A percentile compares a stretch with the other conserved stretches of the same genome.
Evolutionary conservation across 2,888 invertebrate species (phyloP).

Genomic region (Colletes collaris): DNA sequence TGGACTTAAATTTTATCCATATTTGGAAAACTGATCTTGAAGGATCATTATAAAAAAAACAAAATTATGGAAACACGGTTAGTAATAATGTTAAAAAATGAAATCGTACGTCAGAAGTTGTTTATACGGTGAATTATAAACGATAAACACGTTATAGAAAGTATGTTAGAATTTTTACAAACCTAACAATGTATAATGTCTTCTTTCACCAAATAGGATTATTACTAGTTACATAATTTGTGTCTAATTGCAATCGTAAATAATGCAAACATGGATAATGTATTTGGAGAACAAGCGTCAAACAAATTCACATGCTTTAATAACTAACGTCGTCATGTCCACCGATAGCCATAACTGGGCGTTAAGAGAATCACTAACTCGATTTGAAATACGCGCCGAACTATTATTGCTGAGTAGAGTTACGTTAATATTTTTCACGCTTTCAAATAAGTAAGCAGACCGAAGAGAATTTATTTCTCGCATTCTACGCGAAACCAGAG

Average conservation of each 20-base stretch:
- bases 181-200: constrained; percentile 51
- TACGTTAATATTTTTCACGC: constrained; percentile 49
- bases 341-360: constrained; percentile 59
- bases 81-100: neutral
- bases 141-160: neutral
- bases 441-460: constrained; percentile 34
- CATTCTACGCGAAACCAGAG: constrained; percentile 3
- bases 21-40: neutral
- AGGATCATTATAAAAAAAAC: neutral
- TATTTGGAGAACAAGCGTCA: neutral
- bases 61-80: neutral
- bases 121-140: neutral
- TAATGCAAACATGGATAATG: neutral
- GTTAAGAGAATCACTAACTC: constrained; percentile 47
- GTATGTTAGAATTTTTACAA: constrained; percentile 37
- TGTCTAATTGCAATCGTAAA: constrained; percentile 19
- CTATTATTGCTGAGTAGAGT: constrained; percentile 48
- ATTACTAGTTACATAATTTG: constrained; percentile 65
- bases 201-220: constrained; percentile 44
- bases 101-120: neutral
- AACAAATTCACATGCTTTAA: constrained; percentile 7
- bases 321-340: constrained; percentile 20
- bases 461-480: neutral
- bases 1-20: neutral
- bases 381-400: constrained; percentile 71